Evolutionary conservation across 2,888 invertebrate genomes (phyloP), one percentile per base, ranked within the genome.

Genomic region (Saturnia japonica): DNA sequence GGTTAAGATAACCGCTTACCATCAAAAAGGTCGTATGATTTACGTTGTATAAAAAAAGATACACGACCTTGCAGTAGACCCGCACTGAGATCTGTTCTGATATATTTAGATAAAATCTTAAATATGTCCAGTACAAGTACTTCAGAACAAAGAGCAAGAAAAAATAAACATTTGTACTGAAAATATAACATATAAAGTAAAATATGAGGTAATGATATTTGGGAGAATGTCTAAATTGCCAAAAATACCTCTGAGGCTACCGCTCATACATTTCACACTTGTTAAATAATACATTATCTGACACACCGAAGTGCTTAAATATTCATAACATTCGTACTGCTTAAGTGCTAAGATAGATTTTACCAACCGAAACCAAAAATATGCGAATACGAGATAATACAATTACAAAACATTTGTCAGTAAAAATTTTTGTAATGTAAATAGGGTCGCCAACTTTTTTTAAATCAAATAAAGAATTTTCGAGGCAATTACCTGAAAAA

Each of bases 241-340:
- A 6, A 60, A 60, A 28, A 60, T 11, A 25, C 14, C 25, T 54
- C 25, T 25, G 25, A 60, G 28, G 57, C 25, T 28, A 51, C 47
- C 47, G 19, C 7, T 19, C 47, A 28, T 28, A 60, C 57, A 60
- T 25, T 60, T 60, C 28, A 60, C 57, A 25, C 57, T 28, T 25
- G 57, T 60, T 60, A 60, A 60, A 28, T 60, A 60, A 28, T 11
- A 60, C 57, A 60, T 60, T 60, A 60, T 14, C 57, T 60, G 57
- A 3, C 16, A 60, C 28, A 7, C 57, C 57, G 14, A 60, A 60
- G 57, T 60, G 57, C 28, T 60, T 60, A 60, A 60, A 60, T 1
- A 60, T 60, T 60, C 28, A 60, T 60, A 28, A 14, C 3, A 28
- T 60, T 28, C 28, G 14, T 60, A 60, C 4, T 28, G 28, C 25